Conservation (phyloP, 2,797 vertebrate species). For the Apodemus agrarius region DNA sequence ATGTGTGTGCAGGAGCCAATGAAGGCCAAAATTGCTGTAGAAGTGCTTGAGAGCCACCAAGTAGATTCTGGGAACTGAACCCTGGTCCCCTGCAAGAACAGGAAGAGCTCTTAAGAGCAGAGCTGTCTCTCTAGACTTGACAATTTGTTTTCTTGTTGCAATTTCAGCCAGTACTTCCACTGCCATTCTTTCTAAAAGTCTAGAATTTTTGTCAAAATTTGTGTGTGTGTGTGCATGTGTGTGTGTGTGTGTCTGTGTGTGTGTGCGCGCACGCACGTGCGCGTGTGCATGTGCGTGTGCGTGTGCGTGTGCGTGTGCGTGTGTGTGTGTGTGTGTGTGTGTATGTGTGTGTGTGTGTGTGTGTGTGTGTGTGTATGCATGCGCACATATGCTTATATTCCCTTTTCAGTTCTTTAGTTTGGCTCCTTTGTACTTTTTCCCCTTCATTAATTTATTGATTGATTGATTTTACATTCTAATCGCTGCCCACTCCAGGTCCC, state of each 20-base stretch:
- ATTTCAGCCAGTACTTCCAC: background rate
- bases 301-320: too few relatives aligned
- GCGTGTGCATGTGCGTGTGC: too few relatives aligned
- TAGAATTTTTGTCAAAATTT: background rate
- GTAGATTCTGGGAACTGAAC: background rate
- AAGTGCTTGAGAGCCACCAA: background rate
- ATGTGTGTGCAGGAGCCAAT: background rate
- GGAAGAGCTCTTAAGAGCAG: background rate
- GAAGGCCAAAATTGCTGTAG: background rate
- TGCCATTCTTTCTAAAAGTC: conserved; percentile 29
- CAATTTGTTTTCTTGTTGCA: background rate
- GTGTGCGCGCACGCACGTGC: too few relatives aligned
- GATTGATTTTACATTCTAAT: background rate
- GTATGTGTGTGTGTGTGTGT: background rate
- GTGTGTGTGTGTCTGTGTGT: background rate
- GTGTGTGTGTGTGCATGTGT: background rate
- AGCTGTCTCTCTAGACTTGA: too few relatives aligned
- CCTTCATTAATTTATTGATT: background rate
- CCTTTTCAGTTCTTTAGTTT: background rate
- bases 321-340: background rate
- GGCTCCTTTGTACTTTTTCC: background rate
- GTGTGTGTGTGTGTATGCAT: too few relatives aligned
- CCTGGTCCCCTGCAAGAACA: background rate
- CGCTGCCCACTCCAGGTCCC: background rate
- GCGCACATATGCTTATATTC: background rate